phyloP scores from a whole-genome alignment of 2,113 vertebrate genomes.

The Eudyptes chrysolophus region DNA sequence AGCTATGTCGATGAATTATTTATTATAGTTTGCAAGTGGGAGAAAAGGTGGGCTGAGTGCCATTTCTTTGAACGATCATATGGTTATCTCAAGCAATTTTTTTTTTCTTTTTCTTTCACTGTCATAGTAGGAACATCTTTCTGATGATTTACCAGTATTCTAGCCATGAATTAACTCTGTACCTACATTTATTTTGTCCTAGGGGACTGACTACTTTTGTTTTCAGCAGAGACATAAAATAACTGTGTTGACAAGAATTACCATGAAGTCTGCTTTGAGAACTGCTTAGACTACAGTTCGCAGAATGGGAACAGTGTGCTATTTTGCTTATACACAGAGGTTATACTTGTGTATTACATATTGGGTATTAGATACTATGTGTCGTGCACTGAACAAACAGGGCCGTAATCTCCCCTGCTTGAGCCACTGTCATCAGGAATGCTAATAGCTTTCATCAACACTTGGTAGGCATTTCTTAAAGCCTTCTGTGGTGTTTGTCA shows the following conservation, averaged over 20 bases:
- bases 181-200: background rate
- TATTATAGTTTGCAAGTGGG: background rate
- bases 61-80: background rate
- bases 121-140: background rate
- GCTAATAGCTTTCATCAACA: background rate
- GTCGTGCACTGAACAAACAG: background rate
- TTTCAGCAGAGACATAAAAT: background rate
- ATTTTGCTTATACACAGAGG: background rate
- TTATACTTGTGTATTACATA: background rate
- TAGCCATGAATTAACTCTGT: background rate
- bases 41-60: background rate
- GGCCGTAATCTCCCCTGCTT: background rate
- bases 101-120: background rate
- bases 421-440: background rate
- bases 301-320: background rate
- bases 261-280: background rate
- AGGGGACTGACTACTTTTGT: background rate
- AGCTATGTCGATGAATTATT: background rate
- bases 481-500: background rate
- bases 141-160: background rate
- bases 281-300: background rate
- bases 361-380: background rate
- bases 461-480: background rate
- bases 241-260: background rate
- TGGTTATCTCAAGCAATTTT: background rate